Percentiles rank a stretch among this genome's conserved stretches.
These are phyloP conservation scores for Drosophila tani DNA, from an alignment of 1,140 invertebrate species.

Conservation along the genomic window DNA sequence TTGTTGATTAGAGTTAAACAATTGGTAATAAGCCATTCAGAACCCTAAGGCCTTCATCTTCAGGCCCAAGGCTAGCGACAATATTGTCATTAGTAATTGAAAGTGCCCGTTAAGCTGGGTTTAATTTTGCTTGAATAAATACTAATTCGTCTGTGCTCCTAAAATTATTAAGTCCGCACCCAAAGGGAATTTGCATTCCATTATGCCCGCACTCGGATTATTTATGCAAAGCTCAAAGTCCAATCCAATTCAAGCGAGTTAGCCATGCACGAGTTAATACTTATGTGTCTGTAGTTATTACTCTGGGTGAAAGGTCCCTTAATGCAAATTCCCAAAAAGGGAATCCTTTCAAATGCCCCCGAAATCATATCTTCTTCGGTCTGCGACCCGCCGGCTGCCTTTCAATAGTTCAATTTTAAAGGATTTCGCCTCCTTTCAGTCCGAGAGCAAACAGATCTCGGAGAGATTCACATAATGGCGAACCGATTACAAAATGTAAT, in stretches of 20 bases:
- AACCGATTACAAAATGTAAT: constrained; percentile 53
- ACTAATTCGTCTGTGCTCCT: constrained; percentile 7
- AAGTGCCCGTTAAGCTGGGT: background rate
- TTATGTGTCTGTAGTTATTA: constrained; percentile 40
- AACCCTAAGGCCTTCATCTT: background rate
- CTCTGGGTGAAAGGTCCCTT: constrained; percentile 21
- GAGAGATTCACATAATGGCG: constrained; percentile 37
- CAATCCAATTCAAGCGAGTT: constrained; percentile 23
- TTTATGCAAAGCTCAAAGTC: constrained; percentile 42
- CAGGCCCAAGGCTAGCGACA: background rate
- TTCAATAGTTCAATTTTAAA: constrained; percentile 46
- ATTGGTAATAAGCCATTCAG: background rate
- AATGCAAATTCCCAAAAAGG: constrained; percentile 31
- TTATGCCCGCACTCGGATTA: constrained; percentile 24
- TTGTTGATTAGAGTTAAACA: no score
- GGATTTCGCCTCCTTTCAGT: constrained; percentile 32
- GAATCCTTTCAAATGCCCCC: constrained; percentile 32
- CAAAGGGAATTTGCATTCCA: constrained; percentile 33
- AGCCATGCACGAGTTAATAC: constrained; percentile 29
- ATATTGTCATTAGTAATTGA: constrained; percentile 14
- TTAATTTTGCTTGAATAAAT: constrained; percentile 36
- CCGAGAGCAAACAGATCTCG: constrained; percentile 27
- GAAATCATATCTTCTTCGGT: constrained; percentile 9
- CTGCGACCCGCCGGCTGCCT: background rate
- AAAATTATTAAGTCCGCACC: constrained; percentile 27